Conservation (phyloP, 1,140 invertebrate species). For the Sarcophaga bullata region DNA sequence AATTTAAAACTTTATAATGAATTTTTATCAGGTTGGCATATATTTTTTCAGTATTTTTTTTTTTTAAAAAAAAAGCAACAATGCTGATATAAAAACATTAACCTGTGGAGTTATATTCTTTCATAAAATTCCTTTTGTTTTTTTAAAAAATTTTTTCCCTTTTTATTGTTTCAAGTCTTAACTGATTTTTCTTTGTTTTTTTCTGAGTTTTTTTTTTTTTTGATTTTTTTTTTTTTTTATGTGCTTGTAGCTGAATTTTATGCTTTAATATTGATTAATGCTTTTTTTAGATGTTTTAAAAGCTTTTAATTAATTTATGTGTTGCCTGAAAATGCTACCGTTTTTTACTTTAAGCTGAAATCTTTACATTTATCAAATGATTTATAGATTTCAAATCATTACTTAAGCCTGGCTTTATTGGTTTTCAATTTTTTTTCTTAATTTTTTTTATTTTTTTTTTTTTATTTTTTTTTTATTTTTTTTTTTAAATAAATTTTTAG, state of each 20-base stretch:
- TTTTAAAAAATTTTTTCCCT: conserved; percentile 40
- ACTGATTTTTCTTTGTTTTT: background rate
- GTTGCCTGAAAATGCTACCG: conserved; percentile 43
- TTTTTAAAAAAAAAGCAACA: background rate
- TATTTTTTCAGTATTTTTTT: background rate
- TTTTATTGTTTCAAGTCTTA: conserved; percentile 49
- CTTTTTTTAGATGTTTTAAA: conserved; percentile 12
- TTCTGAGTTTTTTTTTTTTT: conserved; percentile 16
- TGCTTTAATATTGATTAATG: conserved; percentile 43
- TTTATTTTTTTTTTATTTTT: background rate
- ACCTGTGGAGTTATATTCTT: no score
- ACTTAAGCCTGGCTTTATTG: conserved; percentile 16
- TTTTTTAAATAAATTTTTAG: background rate
- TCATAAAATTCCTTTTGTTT: background rate
- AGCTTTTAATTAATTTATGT: conserved; percentile 43
- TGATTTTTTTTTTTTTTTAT: background rate
- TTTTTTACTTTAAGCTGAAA: background rate
- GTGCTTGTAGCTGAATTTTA: background rate
- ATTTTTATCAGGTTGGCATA: conserved; percentile 63
- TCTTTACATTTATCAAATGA: conserved; percentile 21
- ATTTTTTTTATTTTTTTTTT: background rate
- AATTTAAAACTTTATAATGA: conserved; percentile 65
- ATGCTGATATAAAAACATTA: no score
- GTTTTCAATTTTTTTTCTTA: background rate
- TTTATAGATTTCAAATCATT: conserved; percentile 32